Evolutionary conservation across 2,113 vertebrate genomes (phyloP).

Genomic region (Colinus virginianus): DNA sequence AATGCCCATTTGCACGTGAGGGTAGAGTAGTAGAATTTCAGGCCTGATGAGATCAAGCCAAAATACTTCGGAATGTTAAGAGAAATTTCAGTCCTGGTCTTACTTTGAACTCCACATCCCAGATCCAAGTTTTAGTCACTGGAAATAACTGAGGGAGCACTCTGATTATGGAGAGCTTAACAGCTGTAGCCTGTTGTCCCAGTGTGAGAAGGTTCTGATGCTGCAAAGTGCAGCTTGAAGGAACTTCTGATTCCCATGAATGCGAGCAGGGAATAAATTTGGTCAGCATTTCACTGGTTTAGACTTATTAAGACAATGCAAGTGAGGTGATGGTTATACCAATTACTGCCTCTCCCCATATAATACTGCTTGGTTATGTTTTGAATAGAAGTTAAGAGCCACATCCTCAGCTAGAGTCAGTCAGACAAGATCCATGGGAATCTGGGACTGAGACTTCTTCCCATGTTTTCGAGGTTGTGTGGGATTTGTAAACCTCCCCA

Average conservation of each 20-base stretch:
- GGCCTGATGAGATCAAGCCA: not conserved
- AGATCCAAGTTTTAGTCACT: not conserved
- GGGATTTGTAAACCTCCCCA: not conserved
- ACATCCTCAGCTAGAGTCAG: not conserved
- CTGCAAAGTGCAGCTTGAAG: not conserved
- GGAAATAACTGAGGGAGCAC: not conserved
- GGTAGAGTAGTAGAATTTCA: conserved; percentile 32
- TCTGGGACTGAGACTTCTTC: not conserved
- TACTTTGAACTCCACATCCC: not conserved
- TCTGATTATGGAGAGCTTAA: not conserved
- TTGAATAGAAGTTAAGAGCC: not conserved
- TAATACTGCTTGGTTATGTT: not conserved
- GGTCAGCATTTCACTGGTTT: not conserved
- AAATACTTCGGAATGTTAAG: conserved; percentile 7
- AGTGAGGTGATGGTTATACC: not conserved
- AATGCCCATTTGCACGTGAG: conserved; percentile 13
- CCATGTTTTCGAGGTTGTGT: not conserved
- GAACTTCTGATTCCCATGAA: not conserved
- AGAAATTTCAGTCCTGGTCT: conserved; percentile 39
- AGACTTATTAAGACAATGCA: not conserved
- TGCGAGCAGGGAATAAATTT: not conserved
- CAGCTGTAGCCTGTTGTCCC: not conserved
- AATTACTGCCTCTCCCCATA: not conserved
- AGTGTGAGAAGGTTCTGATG: not conserved
- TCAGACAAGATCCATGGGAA: not conserved